Percentiles rank a stretch among this genome's conserved stretches.
Conservation (phyloP, 2,113 vertebrate species). For the Heterochromis multidens region DNA sequence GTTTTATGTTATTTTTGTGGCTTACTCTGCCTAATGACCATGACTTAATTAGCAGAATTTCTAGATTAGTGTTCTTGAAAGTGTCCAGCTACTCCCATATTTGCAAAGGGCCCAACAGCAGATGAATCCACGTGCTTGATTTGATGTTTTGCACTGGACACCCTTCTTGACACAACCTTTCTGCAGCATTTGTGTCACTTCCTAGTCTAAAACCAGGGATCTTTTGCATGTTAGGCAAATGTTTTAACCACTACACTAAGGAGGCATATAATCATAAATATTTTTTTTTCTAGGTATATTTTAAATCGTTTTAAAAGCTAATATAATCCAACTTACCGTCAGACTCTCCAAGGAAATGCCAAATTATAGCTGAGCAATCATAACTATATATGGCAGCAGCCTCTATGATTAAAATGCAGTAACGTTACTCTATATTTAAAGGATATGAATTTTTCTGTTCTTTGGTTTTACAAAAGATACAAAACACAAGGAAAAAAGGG, state of each 20-base stretch:
- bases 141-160: neutral
- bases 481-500: neutral
- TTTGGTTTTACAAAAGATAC: neutral
- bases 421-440: neutral
- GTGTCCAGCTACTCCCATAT: neutral
- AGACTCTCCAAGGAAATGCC: no score
- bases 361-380: no score
- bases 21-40: neutral
- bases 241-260: no score
- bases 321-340: no score
- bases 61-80: neutral
- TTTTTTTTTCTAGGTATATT: no score
- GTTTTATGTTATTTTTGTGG: neutral
- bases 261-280: no score
- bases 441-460: no score
- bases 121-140: neutral
- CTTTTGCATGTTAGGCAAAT: neutral
- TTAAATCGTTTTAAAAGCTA: no score
- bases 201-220: neutral
- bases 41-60: neutral
- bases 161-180: no score
- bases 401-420: neutral
- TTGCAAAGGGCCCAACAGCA: neutral
- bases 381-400: no score
- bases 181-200: no score